A percentile compares a stretch with the other conserved stretches of the same genome.
These are phyloP conservation scores for Ciconia boyciana DNA, from an alignment of 2,113 vertebrate species.

Conservation along the genomic window DNA sequence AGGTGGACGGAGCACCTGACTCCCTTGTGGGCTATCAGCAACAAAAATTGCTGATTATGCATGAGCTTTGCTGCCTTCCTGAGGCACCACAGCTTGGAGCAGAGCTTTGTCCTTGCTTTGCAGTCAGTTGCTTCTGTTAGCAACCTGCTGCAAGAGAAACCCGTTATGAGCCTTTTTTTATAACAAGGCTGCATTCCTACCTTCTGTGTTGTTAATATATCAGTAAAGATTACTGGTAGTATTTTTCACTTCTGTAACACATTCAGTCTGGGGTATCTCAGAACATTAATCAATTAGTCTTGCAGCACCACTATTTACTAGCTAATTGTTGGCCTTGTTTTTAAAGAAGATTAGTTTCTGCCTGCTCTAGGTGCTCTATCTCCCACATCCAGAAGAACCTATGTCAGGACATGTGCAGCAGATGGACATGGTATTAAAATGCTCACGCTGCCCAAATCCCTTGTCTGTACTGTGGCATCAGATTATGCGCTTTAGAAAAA, in stretches of 20 bases:
- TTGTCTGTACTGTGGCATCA: not conserved
- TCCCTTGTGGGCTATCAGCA: not conserved
- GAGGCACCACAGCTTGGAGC: not conserved
- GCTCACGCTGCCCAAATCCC: not conserved
- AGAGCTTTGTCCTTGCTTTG: not conserved
- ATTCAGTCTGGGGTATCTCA: constrained; percentile 14
- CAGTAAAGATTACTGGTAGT: not conserved
- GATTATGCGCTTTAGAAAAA: not conserved
- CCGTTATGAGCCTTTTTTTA: not conserved
- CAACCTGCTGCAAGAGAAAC: not conserved
- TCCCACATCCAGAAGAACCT: not conserved
- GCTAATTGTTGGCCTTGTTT: not conserved
- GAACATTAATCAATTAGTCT: constrained; percentile 30
- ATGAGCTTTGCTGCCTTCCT: not conserved
- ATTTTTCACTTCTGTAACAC: not conserved
- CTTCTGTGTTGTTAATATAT: not conserved
- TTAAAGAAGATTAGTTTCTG: not conserved
- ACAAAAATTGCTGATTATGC: not conserved
- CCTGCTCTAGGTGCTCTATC: not conserved
- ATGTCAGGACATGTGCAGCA: not conserved
- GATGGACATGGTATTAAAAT: not conserved
- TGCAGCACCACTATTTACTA: not conserved
- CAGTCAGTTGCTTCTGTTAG: not conserved
- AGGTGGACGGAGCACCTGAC: not conserved
- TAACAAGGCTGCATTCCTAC: not conserved